Percentiles rank a stretch among this genome's conserved stretches.
Evolutionary conservation across 2,113 vertebrate species (phyloP).

Genomic region (Equus przewalskii): DNA sequence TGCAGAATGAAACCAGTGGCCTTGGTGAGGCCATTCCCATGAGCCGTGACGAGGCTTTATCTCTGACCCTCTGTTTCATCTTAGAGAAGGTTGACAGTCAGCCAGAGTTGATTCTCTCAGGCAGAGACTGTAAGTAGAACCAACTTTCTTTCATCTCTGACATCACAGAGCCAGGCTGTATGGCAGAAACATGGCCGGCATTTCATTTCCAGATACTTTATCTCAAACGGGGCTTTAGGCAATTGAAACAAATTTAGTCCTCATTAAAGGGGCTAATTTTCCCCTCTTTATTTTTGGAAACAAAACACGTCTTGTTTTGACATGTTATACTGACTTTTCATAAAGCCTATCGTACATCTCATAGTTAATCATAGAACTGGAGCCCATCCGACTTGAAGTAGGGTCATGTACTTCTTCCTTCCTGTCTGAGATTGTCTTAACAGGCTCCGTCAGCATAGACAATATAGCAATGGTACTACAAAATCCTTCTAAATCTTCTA

Average conservation of each 20-base stretch:
- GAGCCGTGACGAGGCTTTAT: background rate
- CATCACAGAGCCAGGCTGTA: background rate
- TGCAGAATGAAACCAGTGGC: background rate
- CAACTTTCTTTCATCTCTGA: background rate
- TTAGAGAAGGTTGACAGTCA: background rate
- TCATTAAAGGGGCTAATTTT: background rate
- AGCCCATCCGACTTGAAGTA: background rate
- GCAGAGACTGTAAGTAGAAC: background rate
- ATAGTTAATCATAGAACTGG: background rate
- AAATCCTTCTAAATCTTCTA: background rate
- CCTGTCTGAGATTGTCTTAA: background rate
- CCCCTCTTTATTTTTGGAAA: background rate
- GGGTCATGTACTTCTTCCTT: background rate
- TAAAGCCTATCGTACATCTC: background rate
- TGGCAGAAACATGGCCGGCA: background rate
- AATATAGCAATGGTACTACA: background rate
- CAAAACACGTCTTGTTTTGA: background rate
- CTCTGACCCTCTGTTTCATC: background rate
- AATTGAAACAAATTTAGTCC: background rate
- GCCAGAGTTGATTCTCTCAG: background rate
- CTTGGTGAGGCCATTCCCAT: background rate
- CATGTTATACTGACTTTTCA: background rate
- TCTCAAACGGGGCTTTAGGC: background rate
- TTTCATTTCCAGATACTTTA: background rate
- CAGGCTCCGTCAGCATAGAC: background rate